Conservation (phyloP, 2,888 invertebrate species). For the Pammene fasciana region DNA sequence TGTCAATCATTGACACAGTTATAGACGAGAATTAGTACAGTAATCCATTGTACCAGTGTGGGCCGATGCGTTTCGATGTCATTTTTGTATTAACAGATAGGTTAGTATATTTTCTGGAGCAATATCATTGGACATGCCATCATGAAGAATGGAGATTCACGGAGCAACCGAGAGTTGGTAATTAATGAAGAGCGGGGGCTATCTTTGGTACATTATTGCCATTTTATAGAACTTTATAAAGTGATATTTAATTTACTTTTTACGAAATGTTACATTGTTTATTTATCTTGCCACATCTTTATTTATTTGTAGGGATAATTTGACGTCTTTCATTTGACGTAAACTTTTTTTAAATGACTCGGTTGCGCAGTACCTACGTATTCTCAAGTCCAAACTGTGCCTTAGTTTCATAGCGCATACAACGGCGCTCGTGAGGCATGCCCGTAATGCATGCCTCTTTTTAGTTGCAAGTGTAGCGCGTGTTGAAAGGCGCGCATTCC, state of each 20-base stretch:
- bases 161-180: neutral
- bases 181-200: neutral
- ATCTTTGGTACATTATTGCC: neutral
- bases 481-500: no score
- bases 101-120: neutral
- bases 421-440: no score
- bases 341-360: neutral
- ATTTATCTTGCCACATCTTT: neutral
- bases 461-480: no score
- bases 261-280: neutral
- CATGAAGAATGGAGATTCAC: neutral
- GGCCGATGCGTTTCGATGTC: neutral
- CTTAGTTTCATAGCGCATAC: no score
- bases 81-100: neutral
- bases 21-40: slow-evolving; percentile 19
- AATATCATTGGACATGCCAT: neutral
- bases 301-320: neutral
- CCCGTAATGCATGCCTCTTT: no score
- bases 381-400: no score
- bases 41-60: neutral
- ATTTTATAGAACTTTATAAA: neutral
- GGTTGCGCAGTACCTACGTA: no score
- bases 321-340: slow-evolving; percentile 5
- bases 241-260: neutral
- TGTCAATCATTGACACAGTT: slow-evolving; percentile 53